phyloP scores from a whole-genome alignment of 2,797 vertebrate species.

The Adrianichthys oophorus region DNA sequence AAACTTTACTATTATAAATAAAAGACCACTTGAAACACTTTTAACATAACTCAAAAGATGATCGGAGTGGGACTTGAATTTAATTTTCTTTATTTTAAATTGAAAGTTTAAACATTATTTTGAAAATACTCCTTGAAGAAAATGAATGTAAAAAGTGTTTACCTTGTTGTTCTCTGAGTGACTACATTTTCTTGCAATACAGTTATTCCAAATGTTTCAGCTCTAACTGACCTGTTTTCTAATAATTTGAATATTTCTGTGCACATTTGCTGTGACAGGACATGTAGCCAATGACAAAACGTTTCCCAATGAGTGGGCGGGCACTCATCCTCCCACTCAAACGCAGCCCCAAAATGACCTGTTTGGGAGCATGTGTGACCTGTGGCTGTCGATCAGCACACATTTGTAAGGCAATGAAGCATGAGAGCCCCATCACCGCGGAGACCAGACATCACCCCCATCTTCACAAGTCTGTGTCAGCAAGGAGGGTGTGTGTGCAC shows the following conservation, averaged over 20 bases:
- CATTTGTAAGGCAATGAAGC: constrained; percentile 71
- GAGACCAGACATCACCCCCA: constrained; percentile 46
- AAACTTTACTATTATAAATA: no score
- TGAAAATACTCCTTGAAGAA: no score
- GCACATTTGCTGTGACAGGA: constrained; percentile 1
- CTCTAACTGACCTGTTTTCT: neutral
- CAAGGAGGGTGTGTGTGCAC: neutral
- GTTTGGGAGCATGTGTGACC: constrained; percentile 72
- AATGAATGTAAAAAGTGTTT: neutral
- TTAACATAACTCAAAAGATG: no score
- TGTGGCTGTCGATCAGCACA: constrained; percentile 67
- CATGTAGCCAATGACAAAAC: constrained; percentile 16
- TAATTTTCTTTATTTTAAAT: no score
- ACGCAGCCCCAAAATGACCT: constrained; percentile 60
- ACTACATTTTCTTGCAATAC: neutral
- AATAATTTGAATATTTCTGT: neutral
- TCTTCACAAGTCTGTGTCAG: constrained; percentile 18
- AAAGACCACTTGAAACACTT: no score
- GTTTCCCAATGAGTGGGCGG: constrained; percentile 20
- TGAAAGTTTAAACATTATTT: no score
- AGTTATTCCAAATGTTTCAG: neutral
- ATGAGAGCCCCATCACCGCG: constrained; percentile 61
- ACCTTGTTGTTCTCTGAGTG: neutral
- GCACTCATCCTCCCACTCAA: constrained; percentile 21
- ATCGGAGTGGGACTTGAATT: no score